Percentiles rank a stretch among this genome's conserved stretches.
phyloP scores from a whole-genome alignment of 2,888 invertebrate genomes.

The Diachrysia chrysitis region DNA sequence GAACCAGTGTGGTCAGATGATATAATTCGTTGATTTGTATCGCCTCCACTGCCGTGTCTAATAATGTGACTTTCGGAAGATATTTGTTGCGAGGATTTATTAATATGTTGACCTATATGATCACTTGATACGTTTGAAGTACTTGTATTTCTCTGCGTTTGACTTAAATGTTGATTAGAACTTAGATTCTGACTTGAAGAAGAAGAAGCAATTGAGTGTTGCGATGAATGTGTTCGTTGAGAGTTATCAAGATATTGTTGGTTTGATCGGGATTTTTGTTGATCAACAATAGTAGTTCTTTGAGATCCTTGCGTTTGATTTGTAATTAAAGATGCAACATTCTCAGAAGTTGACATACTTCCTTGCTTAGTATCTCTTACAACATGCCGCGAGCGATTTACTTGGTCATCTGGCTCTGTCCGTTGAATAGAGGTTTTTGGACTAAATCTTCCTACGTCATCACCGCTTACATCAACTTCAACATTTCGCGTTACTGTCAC shows the following conservation, averaged over 20 bases:
- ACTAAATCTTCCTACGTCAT: constrained; percentile 58
- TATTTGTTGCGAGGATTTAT: constrained; percentile 67
- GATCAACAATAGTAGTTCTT: constrained; percentile 62
- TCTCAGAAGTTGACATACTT: constrained; percentile 66
- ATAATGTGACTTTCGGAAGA: constrained; percentile 52
- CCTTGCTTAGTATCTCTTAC: constrained; percentile 65
- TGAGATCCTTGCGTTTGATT: constrained; percentile 62
- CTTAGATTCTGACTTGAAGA: constrained; percentile 59
- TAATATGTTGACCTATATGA: constrained; percentile 64
- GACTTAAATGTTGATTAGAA: constrained; percentile 58
- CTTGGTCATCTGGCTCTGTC: constrained; percentile 57
- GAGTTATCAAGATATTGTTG: constrained; percentile 64
- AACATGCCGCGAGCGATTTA: constrained; percentile 50
- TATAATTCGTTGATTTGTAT: constrained; percentile 68
- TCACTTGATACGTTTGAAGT: constrained; percentile 57
- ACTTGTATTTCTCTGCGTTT: constrained; percentile 60
- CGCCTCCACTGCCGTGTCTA: constrained; percentile 61
- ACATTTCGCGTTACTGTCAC: constrained; percentile 89
- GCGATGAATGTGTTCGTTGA: constrained; percentile 60
- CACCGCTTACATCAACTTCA: constrained; percentile 90
- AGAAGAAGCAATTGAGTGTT: constrained; percentile 62
- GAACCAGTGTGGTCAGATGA: constrained; percentile 66
- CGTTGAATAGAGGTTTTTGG: constrained; percentile 44
- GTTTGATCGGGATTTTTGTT: constrained; percentile 64
- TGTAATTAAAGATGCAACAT: constrained; percentile 62